Base-by-base conservation (phyloP, 2,888 invertebrate species). In the Nebria brevicollis region DNA sequence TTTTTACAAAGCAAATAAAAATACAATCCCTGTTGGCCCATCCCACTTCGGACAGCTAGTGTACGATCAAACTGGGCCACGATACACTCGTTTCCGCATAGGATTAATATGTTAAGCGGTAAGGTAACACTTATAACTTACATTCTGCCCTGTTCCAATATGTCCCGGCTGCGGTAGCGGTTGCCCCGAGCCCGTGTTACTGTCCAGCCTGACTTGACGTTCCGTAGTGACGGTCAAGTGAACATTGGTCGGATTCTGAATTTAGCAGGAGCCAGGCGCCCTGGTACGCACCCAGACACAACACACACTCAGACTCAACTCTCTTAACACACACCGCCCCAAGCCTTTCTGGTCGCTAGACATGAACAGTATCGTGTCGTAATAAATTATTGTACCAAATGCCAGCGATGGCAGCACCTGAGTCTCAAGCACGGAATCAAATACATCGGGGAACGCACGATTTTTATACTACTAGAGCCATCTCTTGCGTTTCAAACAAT, bases 121-220 rank as follows among this genome's bases (percentile, higher is more conserved):
- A 72, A 80, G 75, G 70, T 42, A 68, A 80, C 41, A 74, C 41
- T 80, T 68, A 81, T 83, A 83, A 89, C 89, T 89, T 87, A 89
- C 89, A 88, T 87, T 87, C 85, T 87, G 86, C 86, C 87, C 87
- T 87, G 86, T 87, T 88, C 88, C 89, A 88, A 88, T 89, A 88
- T 87, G 86, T 87, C 86, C 86, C 87, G 88, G 88, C 88, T 87
- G 87, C 88, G 88, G 88, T 88, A 87, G 87, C 88, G 87, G 87
- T 88, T 86, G 87, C 87, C 87, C 88, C 88, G 86, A 87, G 87
- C 87, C 87, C 87, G 86, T 86, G 86, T 86, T 86, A 86, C 87
- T 86, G 86, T 87, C 88, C 88, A 86, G 87, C 86, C 87, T 86
- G 86, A 87, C 85, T 85, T 86, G 86, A 86, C 85, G 86, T 87